Conservation (phyloP, 2,888 invertebrate genomes). For the Tuta absoluta region DNA sequence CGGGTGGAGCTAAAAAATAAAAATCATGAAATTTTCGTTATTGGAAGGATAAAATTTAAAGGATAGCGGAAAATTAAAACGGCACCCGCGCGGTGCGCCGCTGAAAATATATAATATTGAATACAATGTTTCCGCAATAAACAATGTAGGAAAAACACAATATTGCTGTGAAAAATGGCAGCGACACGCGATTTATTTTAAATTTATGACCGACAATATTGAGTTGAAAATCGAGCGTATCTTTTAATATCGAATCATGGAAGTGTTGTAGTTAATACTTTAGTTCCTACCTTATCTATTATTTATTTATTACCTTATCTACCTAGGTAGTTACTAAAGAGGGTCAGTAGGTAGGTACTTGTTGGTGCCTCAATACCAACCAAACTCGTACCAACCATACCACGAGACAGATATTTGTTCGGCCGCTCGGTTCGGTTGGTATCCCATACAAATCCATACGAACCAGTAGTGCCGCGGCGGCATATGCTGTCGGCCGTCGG, state of each 20-base stretch:
- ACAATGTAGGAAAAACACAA: constrained; percentile 52
- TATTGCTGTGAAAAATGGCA: constrained; percentile 48
- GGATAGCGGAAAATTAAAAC: constrained; percentile 66
- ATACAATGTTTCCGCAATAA: constrained; percentile 48
- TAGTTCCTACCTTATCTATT: not conserved
- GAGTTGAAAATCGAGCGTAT: constrained; percentile 13
- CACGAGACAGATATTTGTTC: too few relatives aligned
- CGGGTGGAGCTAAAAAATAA: constrained; percentile 39
- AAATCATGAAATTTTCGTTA: constrained; percentile 45
- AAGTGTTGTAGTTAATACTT: not conserved
- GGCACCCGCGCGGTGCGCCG: constrained; percentile 51
- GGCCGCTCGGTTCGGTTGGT: too few relatives aligned
- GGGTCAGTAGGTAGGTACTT: too few relatives aligned
- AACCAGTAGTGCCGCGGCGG: too few relatives aligned
- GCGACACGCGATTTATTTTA: constrained; percentile 39
- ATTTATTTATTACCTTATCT: too few relatives aligned
- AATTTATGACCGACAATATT: constrained; percentile 49
- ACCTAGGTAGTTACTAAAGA: too few relatives aligned
- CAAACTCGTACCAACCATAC: too few relatives aligned
- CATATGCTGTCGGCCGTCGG: too few relatives aligned
- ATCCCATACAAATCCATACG: too few relatives aligned
- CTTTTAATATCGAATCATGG: not conserved
- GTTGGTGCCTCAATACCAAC: too few relatives aligned
- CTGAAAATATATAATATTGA: constrained; percentile 54
- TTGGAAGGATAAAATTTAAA: constrained; percentile 56